These are phyloP conservation scores for Pectinophora gossypiella DNA, from an alignment of 1,140 invertebrate genomes.

Conservation along the genomic window DNA sequence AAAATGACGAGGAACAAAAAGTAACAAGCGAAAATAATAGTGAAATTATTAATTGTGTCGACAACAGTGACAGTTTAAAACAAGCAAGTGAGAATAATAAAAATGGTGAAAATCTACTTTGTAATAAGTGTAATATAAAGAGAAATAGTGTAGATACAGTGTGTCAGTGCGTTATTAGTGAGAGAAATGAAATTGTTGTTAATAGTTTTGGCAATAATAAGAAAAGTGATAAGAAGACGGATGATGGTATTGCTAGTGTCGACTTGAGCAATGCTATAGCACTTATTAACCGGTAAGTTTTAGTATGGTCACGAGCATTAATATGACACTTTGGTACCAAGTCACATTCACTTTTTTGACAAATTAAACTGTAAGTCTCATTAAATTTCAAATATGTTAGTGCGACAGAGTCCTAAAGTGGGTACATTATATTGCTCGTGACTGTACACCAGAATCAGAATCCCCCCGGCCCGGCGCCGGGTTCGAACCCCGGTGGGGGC, in stretches of 20 bases:
- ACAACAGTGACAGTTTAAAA: slow-evolving; percentile 1
- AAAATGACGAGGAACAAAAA: slow-evolving; percentile 5
- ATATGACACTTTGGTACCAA: too few relatives aligned
- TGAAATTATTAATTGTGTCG: neutral
- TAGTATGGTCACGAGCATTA: too few relatives aligned
- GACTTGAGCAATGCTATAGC: slow-evolving; percentile 58
- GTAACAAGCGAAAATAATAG: slow-evolving; percentile 3
- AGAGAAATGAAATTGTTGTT: neutral
- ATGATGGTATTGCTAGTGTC: slow-evolving; percentile 37
- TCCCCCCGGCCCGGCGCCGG: too few relatives aligned
- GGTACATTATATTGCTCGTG: too few relatives aligned
- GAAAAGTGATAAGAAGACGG: slow-evolving; percentile 16
- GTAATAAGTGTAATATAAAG: slow-evolving; percentile 16
- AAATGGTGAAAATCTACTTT: slow-evolving; percentile 8
- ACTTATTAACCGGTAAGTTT: slow-evolving; percentile 58
- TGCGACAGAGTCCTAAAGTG: too few relatives aligned
- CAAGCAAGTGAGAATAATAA: neutral
- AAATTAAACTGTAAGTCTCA: too few relatives aligned
- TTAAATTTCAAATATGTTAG: too few relatives aligned
- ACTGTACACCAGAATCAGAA: too few relatives aligned
- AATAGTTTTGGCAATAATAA: slow-evolving; percentile 9
- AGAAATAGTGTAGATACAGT: slow-evolving; percentile 8
- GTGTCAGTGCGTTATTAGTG: neutral
- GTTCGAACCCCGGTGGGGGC: too few relatives aligned
- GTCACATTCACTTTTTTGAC: too few relatives aligned